Evolutionary conservation across 2,797 vertebrate genomes (phyloP), one percentile per base, ranked within the genome.

Genomic region (Staurois parvus): DNA sequence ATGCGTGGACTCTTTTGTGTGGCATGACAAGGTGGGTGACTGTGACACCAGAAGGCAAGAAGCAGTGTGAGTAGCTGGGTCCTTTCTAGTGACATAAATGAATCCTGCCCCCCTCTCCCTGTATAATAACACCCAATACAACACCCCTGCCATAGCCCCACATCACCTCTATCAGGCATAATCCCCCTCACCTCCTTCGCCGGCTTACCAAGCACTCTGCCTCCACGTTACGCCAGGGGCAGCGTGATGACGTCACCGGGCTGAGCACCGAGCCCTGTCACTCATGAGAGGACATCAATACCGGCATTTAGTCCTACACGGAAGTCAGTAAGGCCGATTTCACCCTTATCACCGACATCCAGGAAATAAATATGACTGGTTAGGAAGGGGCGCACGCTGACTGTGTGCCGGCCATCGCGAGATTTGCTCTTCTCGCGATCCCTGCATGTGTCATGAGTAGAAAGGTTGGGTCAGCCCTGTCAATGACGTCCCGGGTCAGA

Each of bases 181-280:
- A 10, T 21, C 70, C 75, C 30, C 6, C 26, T 78, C 59, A 24
- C 69, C 59, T 79, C 59, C 40, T 37, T 70, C 76, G 28, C 76
- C 68, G 69, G 76, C 40, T 52, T 76, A 48, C 56, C 42, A n/a
- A 72, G 45, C 79, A 28, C 68, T n/a, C 69, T 77, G 34, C 26
- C n/a, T 72, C 37, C 69, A 73, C 76, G 76, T 62, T 79, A 73
- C 76, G 76, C 62, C n/a, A 29, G 9, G 67, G 5, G 24, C 42
- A 7, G 40, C 83, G 83, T 68, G 59, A 74, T 79, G 76, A 85
- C 76, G 76, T 79, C 59, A 85, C 52, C 21, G 6, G 2, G 12
- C 32, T 29, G 12, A 28, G 30, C 29, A 28, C 68, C 13, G 8
- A 8, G 5, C 34, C 64, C 52, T 2, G 24, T 59, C 21, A 24